Evolutionary conservation across 2,888 invertebrate genomes (phyloP).

Genomic region (Standfussiana lucernea): DNA sequence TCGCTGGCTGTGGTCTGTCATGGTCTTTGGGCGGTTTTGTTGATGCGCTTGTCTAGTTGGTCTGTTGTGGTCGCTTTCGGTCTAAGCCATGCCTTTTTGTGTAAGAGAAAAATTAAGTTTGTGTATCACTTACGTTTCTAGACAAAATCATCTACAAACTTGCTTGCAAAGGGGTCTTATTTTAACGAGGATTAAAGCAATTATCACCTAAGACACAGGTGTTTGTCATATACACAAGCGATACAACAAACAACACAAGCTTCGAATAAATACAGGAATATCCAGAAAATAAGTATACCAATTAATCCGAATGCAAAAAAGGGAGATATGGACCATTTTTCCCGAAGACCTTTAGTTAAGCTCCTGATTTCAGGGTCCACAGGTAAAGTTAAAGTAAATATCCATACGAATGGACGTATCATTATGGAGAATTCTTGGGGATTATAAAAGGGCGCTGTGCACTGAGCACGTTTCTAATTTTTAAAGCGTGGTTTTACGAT

Average conservation of each 20-base stretch:
- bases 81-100: too few species aligned
- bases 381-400: slow-evolving; percentile 81
- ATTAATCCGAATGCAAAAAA: slow-evolving; percentile 42
- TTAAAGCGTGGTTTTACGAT: slow-evolving; percentile 85
- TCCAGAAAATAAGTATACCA: slow-evolving; percentile 32
- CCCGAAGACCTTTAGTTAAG: slow-evolving; percentile 67
- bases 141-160: background rate
- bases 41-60: too few species aligned
- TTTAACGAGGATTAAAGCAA: background rate
- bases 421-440: slow-evolving; percentile 87
- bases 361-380: slow-evolving; percentile 59
- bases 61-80: too few species aligned
- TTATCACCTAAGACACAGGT: slow-evolving; percentile 30
- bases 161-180: background rate
- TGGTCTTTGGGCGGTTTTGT: too few species aligned
- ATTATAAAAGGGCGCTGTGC: slow-evolving; percentile 84
- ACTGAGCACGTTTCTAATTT: slow-evolving; percentile 83
- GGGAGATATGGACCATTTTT: slow-evolving; percentile 54
- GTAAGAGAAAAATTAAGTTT: background rate
- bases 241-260: background rate
- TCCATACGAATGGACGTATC: slow-evolving; percentile 85
- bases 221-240: background rate
- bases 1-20: too few species aligned
- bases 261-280: slow-evolving; percentile 17
- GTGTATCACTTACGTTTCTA: background rate